A percentile compares a stretch with the other conserved stretches of the same genome.
phyloP scores from a whole-genome alignment of 2,797 vertebrate species.

The Darevskia mixta region DNA sequence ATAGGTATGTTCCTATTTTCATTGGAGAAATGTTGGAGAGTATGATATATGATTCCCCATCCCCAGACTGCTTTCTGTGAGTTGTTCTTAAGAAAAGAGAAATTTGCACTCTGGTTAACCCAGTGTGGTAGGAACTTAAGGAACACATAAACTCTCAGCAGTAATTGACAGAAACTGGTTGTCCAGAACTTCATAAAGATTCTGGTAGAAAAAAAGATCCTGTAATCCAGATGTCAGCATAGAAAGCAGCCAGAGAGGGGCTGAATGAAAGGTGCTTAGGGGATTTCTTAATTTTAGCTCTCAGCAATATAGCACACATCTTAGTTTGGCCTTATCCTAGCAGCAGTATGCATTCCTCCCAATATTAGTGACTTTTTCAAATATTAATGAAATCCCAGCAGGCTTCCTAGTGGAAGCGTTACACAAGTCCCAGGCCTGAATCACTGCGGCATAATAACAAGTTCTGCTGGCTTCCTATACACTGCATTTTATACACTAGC shows the following conservation, averaged over 20 bases:
- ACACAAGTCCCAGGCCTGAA: neutral
- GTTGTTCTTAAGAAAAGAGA: neutral
- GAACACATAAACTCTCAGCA: no score
- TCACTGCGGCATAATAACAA: neutral
- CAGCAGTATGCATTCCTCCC: neutral
- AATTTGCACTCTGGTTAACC: neutral
- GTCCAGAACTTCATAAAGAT: neutral
- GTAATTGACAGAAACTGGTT: neutral
- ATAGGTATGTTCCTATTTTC: no score
- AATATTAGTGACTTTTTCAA: neutral
- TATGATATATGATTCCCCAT: no score
- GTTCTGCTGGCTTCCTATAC: neutral
- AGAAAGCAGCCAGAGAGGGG: neutral
- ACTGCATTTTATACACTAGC: neutral
- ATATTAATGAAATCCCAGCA: neutral
- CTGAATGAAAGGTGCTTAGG: neutral
- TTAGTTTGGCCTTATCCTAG: neutral
- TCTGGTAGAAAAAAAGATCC: neutral
- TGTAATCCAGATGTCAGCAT: neutral
- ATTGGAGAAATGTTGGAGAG: no score
- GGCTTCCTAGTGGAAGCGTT: neutral
- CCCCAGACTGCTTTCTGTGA: no score
- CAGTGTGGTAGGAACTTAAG: neutral
- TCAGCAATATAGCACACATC: neutral
- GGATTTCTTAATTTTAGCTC: neutral